Conservation (phyloP, 2,797 vertebrate species). For the Hippocampus kuda region DNA sequence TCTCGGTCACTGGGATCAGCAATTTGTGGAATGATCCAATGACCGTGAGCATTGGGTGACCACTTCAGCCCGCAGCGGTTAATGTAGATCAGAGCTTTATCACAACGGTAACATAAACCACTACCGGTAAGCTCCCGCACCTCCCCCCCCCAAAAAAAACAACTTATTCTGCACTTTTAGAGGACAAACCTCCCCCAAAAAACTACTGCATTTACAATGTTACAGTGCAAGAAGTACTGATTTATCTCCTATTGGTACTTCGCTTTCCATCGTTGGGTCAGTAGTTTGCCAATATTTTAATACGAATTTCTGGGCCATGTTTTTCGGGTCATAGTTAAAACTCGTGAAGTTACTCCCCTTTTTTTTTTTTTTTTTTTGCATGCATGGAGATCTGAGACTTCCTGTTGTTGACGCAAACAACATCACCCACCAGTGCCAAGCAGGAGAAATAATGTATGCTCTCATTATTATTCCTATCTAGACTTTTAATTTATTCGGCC, state of each 20-base stretch:
- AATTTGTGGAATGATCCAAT: neutral
- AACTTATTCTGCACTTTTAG: slow-evolving; percentile 3
- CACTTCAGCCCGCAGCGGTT: neutral
- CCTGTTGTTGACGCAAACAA: slow-evolving; percentile 59
- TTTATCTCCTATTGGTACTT: slow-evolving; percentile 7
- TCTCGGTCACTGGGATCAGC: slow-evolving; percentile 1
- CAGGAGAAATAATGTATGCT: slow-evolving; percentile 65
- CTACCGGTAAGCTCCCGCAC: no score
- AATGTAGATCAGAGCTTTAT: neutral
- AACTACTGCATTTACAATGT: slow-evolving; percentile 15
- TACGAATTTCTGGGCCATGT: slow-evolving; percentile 72
- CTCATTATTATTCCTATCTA: slow-evolving; percentile 69
- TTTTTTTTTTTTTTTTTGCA: slow-evolving; percentile 41
- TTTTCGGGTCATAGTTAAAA: slow-evolving; percentile 70
- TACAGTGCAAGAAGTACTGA: slow-evolving; percentile 21
- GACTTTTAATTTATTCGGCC: slow-evolving; percentile 67
- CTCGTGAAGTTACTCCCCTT: slow-evolving; percentile 61
- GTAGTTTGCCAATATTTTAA: slow-evolving; percentile 60
- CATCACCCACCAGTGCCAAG: slow-evolving; percentile 62
- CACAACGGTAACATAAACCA: neutral
- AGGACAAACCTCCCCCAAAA: slow-evolving; percentile 4
- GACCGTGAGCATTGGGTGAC: neutral
- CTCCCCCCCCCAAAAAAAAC: neutral
- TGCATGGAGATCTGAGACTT: slow-evolving; percentile 64
- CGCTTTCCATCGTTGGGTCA: slow-evolving; percentile 25